Conservation (phyloP, 2,888 invertebrate genomes). For the Ephialtes manifestator region DNA sequence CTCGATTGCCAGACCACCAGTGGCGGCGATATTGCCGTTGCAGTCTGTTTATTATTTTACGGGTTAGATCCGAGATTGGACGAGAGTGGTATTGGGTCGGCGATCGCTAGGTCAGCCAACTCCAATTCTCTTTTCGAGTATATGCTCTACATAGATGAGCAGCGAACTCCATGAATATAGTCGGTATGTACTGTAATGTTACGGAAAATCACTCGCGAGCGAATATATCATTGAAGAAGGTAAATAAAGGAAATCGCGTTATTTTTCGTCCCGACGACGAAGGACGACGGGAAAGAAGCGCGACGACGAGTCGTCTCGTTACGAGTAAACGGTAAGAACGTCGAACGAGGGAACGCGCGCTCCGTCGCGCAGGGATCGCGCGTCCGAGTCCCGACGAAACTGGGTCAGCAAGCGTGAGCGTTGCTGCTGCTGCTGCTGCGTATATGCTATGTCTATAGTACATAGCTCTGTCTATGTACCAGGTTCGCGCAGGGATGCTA, state of each 20-base stretch:
- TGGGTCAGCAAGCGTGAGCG: constrained; percentile 70
- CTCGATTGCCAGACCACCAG: neutral
- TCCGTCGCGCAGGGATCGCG: constrained; percentile 44
- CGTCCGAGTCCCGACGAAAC: constrained; percentile 69
- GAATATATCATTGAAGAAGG: neutral
- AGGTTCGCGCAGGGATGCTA: constrained; percentile 39
- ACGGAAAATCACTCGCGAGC: constrained; percentile 40
- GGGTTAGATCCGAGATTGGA: constrained; percentile 12
- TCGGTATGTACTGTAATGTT: neutral
- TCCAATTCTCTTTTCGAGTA: constrained; percentile 27
- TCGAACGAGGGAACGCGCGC: constrained; percentile 53
- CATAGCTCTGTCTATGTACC: constrained; percentile 25
- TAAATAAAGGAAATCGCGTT: neutral
- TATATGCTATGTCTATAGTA: constrained; percentile 18
- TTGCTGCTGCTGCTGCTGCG: constrained; percentile 49
- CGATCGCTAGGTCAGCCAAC: constrained; percentile 63
- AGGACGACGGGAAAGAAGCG: constrained; percentile 24
- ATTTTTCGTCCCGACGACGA: neutral
- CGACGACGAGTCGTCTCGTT: constrained; percentile 62
- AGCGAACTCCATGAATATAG: neutral
- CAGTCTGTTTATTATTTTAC: constrained; percentile 49
- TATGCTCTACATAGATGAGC: constrained; percentile 8
- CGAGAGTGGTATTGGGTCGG: constrained; percentile 34
- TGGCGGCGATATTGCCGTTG: neutral
- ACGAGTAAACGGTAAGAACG: constrained; percentile 21